Conservation (phyloP, 2,113 vertebrate genomes). For the Lagenorhynchus albirostris region DNA sequence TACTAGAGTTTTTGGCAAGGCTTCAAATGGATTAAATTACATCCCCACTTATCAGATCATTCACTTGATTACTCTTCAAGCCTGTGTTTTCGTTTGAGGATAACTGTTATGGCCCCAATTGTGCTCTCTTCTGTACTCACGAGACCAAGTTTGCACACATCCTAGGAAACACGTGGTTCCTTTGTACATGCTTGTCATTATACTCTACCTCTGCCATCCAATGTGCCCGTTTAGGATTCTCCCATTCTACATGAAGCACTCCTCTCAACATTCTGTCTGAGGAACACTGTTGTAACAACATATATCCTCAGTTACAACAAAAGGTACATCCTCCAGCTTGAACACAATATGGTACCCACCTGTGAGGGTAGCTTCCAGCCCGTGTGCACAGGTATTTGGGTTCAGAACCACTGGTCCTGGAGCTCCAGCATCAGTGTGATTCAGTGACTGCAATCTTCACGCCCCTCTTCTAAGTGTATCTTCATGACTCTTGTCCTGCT, state of each 20-base stretch:
- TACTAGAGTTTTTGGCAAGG: background rate
- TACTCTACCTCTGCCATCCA: background rate
- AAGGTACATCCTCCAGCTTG: background rate
- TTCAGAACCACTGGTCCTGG: background rate
- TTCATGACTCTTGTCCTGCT: background rate
- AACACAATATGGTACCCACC: slow-evolving; percentile 31
- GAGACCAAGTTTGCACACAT: background rate
- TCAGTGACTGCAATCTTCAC: background rate
- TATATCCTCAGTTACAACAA: background rate
- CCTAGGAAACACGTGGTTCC: background rate
- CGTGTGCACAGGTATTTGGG: background rate
- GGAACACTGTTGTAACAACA: background rate
- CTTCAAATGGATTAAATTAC: background rate
- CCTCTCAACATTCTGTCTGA: slow-evolving; percentile 33
- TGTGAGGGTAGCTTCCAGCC: background rate
- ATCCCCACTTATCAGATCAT: background rate
- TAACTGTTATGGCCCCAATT: background rate
- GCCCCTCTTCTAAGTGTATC: background rate
- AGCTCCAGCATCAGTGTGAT: background rate
- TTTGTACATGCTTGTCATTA: background rate
- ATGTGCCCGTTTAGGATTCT: background rate
- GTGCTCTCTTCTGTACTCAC: background rate
- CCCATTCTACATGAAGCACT: background rate
- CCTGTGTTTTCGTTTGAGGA: background rate
- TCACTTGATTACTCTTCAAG: background rate